Percentiles rank a stretch among this genome's conserved stretches.
Conservation (phyloP, 2,113 vertebrate genomes). For the Choloepus hoffmanni region DNA sequence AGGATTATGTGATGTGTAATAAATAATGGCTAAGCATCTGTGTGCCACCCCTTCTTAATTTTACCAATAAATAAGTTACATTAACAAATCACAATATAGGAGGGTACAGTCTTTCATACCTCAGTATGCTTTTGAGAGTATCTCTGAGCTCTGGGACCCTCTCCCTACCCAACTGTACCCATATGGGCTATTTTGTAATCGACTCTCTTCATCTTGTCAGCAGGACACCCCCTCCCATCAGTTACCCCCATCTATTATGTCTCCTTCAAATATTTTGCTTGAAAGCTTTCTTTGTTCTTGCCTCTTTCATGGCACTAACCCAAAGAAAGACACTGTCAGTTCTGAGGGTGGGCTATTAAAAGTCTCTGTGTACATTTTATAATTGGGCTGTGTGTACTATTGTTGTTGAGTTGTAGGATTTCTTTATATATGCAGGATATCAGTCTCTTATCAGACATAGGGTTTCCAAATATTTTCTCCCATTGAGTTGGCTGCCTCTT, state of each 20-base stretch:
- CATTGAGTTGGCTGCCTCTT: no score
- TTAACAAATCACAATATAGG: neutral
- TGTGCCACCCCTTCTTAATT: neutral
- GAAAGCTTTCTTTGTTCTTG: neutral
- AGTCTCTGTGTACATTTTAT: neutral
- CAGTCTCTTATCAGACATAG: no score
- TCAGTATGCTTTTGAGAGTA: neutral
- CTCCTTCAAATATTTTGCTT: neutral
- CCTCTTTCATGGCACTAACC: neutral
- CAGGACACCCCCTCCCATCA: neutral
- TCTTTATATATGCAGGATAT: no score
- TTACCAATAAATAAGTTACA: neutral
- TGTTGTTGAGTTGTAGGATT: no score
- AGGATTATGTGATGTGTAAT: neutral
- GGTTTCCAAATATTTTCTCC: no score
- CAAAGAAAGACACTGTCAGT: neutral
- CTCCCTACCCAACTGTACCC: neutral
- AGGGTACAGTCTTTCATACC: constrained; percentile 43
- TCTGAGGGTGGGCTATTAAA: neutral
- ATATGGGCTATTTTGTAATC: neutral
- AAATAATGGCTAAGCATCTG: neutral
- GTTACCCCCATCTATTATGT: neutral
- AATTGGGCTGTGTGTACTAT: no score
- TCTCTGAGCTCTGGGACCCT: neutral
- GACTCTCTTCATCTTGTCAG: neutral